Evolutionary conservation across 2,888 invertebrate species (phyloP).

Genomic region (Chouioia cunea): DNA sequence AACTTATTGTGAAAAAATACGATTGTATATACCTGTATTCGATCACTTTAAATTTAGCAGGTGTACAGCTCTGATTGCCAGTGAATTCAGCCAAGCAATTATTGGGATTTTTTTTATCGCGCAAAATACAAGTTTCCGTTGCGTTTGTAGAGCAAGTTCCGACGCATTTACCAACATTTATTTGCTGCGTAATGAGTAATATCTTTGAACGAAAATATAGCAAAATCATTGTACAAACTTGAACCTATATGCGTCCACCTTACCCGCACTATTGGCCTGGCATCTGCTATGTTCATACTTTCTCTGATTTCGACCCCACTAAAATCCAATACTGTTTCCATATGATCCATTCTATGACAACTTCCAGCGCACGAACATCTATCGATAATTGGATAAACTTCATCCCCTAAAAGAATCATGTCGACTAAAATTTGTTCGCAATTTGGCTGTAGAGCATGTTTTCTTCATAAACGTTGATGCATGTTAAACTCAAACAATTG

Average conservation of each 20-base stretch:
- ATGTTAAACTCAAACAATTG: too few species aligned
- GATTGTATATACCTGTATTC: constrained; percentile 58
- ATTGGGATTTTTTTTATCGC: constrained; percentile 62
- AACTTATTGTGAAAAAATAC: not conserved
- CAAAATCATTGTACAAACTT: not conserved
- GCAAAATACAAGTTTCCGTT: constrained; percentile 62
- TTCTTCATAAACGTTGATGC: too few species aligned
- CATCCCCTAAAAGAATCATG: constrained; percentile 57
- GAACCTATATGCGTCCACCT: constrained; percentile 34
- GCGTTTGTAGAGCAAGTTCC: constrained; percentile 64
- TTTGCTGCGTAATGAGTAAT: constrained; percentile 57
- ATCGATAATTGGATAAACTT: constrained; percentile 66
- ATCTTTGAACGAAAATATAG: not conserved
- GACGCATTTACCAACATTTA: constrained; percentile 68
- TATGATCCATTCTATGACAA: constrained; percentile 67
- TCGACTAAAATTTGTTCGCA: not conserved
- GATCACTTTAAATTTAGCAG: constrained; percentile 65
- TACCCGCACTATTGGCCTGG: constrained; percentile 61
- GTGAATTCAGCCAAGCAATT: constrained; percentile 61
- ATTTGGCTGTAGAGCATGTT: too few species aligned
- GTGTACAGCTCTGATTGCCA: constrained; percentile 60
- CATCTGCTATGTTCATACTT: constrained; percentile 61
- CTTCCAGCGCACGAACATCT: constrained; percentile 67
- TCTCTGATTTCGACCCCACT: constrained; percentile 62
- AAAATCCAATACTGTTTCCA: constrained; percentile 69